Percentiles rank a stretch among this genome's conserved stretches.
Conservation (phyloP, 2,113 vertebrate species). For the Hepsetus odoe region DNA sequence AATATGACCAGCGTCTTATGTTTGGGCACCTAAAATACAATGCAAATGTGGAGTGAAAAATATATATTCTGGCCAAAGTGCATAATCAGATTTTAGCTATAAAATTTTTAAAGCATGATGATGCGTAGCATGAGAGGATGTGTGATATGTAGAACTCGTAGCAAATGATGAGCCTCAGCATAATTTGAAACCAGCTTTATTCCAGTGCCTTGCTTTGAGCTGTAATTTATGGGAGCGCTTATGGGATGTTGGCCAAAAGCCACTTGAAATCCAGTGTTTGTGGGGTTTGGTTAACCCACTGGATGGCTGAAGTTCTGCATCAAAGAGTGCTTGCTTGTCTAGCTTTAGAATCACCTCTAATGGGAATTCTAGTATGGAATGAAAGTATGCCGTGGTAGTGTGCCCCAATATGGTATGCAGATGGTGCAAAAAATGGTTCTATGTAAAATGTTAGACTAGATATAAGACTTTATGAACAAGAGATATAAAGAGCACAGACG, state of each 20-base stretch:
- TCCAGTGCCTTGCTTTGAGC: conserved; percentile 14
- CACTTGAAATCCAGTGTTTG: conserved; percentile 3
- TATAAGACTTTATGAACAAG: too few relatives aligned
- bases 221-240: conserved; percentile 14
- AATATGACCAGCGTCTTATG: too few relatives aligned
- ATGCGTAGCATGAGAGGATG: too few relatives aligned
- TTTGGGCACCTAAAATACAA: too few relatives aligned
- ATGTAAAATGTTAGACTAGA: too few relatives aligned
- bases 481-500: too few relatives aligned
- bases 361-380: background rate
- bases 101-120: too few relatives aligned
- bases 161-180: conserved; percentile 21
- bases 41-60: too few relatives aligned
- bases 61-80: background rate
- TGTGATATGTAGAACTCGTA: too few relatives aligned
- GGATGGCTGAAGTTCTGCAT: conserved; percentile 9
- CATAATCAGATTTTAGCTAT: conserved; percentile 18
- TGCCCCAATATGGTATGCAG: too few relatives aligned
- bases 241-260: conserved; percentile 17
- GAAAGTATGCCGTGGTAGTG: too few relatives aligned
- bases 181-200: conserved; percentile 45
- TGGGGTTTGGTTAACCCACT: background rate
- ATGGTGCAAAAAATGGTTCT: too few relatives aligned
- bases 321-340: conserved; percentile 6
- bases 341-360: conserved; percentile 11